Evolutionary conservation across 1,140 invertebrate genomes (phyloP).

Genomic region (Paralvinella palmiformis): DNA sequence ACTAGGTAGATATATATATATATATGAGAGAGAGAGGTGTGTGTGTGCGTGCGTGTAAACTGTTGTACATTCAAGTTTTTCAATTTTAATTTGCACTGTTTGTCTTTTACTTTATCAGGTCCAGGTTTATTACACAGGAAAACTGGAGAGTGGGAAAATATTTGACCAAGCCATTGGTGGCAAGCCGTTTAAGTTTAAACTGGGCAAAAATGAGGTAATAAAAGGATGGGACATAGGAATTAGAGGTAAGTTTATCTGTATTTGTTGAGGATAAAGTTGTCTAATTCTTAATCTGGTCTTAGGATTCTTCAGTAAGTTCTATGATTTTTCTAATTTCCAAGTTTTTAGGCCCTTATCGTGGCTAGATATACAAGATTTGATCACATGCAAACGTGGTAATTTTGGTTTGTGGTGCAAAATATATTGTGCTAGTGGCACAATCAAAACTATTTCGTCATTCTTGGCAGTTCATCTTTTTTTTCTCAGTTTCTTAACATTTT

Average conservation of each 20-base stretch:
- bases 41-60: neutral
- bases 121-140: conserved; percentile 45
- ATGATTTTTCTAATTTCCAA: neutral
- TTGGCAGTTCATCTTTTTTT: too few relatives aligned
- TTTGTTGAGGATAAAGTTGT: too few relatives aligned
- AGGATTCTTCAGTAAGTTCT: conserved; percentile 49
- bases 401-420: neutral
- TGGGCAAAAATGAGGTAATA: conserved; percentile 43
- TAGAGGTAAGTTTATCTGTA: conserved; percentile 55
- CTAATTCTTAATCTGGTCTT: too few relatives aligned
- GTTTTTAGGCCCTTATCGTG: too few relatives aligned
- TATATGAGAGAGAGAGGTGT: too few relatives aligned
- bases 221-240: conserved; percentile 83
- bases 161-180: conserved; percentile 49
- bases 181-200: conserved; percentile 42
- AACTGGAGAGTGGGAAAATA: conserved; percentile 37
- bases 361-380: neutral
- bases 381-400: neutral
- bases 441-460: too few relatives aligned
- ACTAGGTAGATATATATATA: too few relatives aligned
- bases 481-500: too few relatives aligned
- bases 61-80: neutral
- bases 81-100: neutral
- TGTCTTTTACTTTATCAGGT: conserved; percentile 29
- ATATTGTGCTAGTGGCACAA: too few relatives aligned